These are phyloP conservation scores for Marronus borbonicus DNA, from an alignment of 2,888 invertebrate genomes.

Conservation along the genomic window DNA sequence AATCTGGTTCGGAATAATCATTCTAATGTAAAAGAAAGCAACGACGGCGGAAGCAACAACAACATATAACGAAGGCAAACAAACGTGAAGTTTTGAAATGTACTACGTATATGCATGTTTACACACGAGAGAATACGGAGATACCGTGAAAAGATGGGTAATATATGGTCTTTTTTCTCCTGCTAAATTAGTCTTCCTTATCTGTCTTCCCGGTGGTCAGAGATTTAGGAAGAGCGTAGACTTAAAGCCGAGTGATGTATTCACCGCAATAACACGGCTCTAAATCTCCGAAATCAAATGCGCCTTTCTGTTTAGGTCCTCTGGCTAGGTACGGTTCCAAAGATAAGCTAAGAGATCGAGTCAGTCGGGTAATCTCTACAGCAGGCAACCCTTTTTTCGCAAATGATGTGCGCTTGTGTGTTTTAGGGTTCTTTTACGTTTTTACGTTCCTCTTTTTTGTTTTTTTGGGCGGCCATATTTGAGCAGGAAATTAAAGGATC, in stretches of 20 bases:
- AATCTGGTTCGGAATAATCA: too few species aligned
- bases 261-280: conserved; percentile 43
- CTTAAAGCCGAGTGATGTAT: conserved; percentile 45
- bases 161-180: conserved; percentile 36
- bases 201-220: conserved; percentile 46
- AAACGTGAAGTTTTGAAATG: not conserved
- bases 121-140: not conserved
- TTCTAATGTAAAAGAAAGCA: too few species aligned
- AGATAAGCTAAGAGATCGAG: conserved; percentile 25
- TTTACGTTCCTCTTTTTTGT: not conserved
- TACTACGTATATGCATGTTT: not conserved
- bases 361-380: conserved; percentile 27
- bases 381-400: conserved; percentile 34
- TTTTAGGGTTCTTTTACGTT: conserved; percentile 27
- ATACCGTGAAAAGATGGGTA: conserved; percentile 20
- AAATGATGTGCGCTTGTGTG: conserved; percentile 40
- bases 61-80: too few species aligned
- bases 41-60: too few species aligned
- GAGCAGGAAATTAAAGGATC: conserved; percentile 45
- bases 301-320: conserved; percentile 18
- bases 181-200: conserved; percentile 45
- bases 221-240: conserved; percentile 33
- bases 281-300: conserved; percentile 46
- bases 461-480: conserved; percentile 33
- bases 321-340: not conserved